phyloP scores from a whole-genome alignment of 2,888 invertebrate genomes.

The Bedellia somnulentella region DNA sequence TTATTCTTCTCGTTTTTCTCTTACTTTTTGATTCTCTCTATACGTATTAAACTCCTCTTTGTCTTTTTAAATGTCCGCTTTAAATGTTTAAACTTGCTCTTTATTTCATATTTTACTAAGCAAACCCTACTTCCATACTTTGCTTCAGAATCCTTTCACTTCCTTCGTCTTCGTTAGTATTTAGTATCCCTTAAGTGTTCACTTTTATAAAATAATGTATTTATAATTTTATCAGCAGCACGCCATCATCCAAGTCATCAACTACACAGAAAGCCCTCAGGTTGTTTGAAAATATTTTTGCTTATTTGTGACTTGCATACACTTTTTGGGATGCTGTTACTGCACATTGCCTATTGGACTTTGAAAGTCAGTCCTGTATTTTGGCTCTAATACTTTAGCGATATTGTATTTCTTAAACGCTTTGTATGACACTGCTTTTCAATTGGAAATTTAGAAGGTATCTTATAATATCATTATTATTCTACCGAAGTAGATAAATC shows the following conservation, averaged over 20 bases:
- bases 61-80: constrained; percentile 45
- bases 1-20: constrained; percentile 3
- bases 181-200: too few species aligned
- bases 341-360: not conserved
- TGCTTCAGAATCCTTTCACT: too few species aligned
- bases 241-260: constrained; percentile 58
- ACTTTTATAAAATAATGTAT: too few species aligned
- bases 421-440: not conserved
- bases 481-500: too few species aligned
- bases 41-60: constrained; percentile 23
- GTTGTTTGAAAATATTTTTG: constrained; percentile 25
- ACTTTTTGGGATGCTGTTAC: too few species aligned
- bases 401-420: not conserved
- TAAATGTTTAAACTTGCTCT: constrained; percentile 2
- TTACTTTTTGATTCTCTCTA: not conserved
- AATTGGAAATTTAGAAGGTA: not conserved
- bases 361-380: constrained; percentile 22
- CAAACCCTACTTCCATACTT: too few species aligned
- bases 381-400: not conserved
- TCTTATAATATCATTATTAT: not conserved
- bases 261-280: constrained; percentile 58
- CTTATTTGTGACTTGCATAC: too few species aligned
- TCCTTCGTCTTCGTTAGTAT: too few species aligned
- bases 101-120: constrained; percentile 2
- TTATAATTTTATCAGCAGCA: constrained; percentile 56